These are phyloP conservation scores for Penaeus indicus DNA, from an alignment of 1,140 invertebrate genomes.

Conservation along the genomic window DNA sequence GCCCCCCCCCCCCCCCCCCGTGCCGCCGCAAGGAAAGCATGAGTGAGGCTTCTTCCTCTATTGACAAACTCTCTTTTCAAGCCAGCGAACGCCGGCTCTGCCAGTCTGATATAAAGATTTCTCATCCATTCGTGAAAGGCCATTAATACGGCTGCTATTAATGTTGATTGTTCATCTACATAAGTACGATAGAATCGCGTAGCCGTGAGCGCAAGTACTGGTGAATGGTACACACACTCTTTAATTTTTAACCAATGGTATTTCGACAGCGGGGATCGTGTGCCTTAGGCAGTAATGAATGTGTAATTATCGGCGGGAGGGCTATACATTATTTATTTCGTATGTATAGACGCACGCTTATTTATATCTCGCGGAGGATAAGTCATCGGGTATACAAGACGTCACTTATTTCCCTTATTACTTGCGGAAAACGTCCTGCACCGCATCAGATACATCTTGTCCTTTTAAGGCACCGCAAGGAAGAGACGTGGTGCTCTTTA, in stretches of 20 bases:
- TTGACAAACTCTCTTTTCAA: neutral
- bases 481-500: too few relatives aligned
- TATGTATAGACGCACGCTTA: neutral
- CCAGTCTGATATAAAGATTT: slow-evolving; percentile 41
- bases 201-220: slow-evolving; percentile 17
- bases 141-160: slow-evolving; percentile 48
- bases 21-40: too few relatives aligned
- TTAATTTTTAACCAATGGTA: slow-evolving; percentile 58
- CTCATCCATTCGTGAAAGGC: slow-evolving; percentile 52
- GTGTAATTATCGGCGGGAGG: slow-evolving; percentile 44
- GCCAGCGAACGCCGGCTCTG: neutral
- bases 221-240: slow-evolving; percentile 17
- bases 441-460: too few relatives aligned
- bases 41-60: neutral
- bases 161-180: slow-evolving; percentile 51
- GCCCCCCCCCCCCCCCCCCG: neutral
- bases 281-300: slow-evolving; percentile 56
- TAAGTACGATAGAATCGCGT: slow-evolving; percentile 48
- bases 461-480: too few relatives aligned
- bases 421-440: too few relatives aligned
- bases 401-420: too few relatives aligned
- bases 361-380: too few relatives aligned
- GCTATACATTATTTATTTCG: neutral
- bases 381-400: too few relatives aligned
- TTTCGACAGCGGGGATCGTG: slow-evolving; percentile 47